A percentile compares a stretch with the other conserved stretches of the same genome.
Evolutionary conservation across 1,140 invertebrate genomes (phyloP).

Genomic region (Megathymus violae): DNA sequence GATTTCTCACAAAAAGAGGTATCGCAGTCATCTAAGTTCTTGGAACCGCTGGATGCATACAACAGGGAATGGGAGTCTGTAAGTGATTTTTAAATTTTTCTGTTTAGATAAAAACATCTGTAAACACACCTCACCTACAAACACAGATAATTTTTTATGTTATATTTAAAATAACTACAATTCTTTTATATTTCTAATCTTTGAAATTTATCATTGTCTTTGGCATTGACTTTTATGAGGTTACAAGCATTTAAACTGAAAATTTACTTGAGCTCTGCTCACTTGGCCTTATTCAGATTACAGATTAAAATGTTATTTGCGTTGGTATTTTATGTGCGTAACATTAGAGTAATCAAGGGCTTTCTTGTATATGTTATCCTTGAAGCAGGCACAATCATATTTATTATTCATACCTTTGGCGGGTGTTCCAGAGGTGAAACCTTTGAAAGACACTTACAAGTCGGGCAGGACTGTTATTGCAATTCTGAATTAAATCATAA

Average conservation of each 20-base stretch:
- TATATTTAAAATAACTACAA: no score
- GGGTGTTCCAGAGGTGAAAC: background rate
- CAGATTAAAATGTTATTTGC: no score
- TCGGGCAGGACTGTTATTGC: background rate
- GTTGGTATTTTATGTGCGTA: background rate
- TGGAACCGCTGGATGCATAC: conserved; percentile 77
- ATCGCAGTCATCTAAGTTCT: conserved; percentile 49
- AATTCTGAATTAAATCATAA: no score
- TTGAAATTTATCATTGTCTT: no score
- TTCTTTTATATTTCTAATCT: no score
- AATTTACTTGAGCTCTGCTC: no score
- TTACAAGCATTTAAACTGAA: no score
- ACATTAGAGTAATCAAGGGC: conserved; percentile 9
- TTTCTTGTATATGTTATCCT: conserved; percentile 13
- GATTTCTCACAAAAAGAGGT: conserved; percentile 49
- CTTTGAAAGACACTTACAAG: background rate
- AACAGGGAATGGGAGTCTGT: conserved; percentile 54
- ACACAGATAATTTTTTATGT: no score
- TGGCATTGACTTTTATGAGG: no score
- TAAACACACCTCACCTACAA: no score
- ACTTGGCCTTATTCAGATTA: no score
- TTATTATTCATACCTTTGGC: conserved; percentile 11
- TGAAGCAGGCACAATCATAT: background rate
- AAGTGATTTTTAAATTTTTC: conserved; percentile 23
- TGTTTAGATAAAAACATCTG: no score